Conservation (phyloP, 1,140 invertebrate species). For the Acyrthosiphon pisum region DNA sequence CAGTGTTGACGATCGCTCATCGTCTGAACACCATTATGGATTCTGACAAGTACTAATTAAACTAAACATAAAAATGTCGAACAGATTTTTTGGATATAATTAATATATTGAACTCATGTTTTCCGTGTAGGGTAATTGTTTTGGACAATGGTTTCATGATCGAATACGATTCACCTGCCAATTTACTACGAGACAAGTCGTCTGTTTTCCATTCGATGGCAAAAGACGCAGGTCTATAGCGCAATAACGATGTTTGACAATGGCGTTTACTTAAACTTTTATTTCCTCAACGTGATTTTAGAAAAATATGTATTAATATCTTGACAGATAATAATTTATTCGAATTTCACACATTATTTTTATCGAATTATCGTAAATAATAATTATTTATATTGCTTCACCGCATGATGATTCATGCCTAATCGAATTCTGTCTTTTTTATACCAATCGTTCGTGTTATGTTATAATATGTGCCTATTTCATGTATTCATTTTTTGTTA, state of each 20-base stretch:
- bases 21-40: constrained; percentile 94
- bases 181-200: constrained; percentile 76
- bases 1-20: constrained; percentile 93
- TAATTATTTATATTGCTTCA: neutral
- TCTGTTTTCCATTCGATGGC: constrained; percentile 92
- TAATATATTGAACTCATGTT: constrained; percentile 38
- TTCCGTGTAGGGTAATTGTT: constrained; percentile 79
- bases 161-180: constrained; percentile 81
- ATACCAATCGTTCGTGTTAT: too few relatives aligned
- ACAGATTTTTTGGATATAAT: neutral
- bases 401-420: too few relatives aligned
- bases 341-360: neutral
- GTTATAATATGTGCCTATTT: too few relatives aligned
- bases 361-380: neutral
- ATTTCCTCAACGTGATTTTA: neutral
- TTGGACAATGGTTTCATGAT: constrained; percentile 83
- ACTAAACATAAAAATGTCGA: neutral
- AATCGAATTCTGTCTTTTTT: too few relatives aligned
- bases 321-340: neutral
- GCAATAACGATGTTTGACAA: constrained; percentile 22
- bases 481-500: neutral
- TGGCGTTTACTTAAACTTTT: too few relatives aligned
- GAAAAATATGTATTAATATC: neutral
- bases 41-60: constrained; percentile 71
- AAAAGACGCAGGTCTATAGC: constrained; percentile 85